Base-by-base conservation (phyloP, 2,113 vertebrate genomes). In the Motacilla tschutschensis region DNA sequence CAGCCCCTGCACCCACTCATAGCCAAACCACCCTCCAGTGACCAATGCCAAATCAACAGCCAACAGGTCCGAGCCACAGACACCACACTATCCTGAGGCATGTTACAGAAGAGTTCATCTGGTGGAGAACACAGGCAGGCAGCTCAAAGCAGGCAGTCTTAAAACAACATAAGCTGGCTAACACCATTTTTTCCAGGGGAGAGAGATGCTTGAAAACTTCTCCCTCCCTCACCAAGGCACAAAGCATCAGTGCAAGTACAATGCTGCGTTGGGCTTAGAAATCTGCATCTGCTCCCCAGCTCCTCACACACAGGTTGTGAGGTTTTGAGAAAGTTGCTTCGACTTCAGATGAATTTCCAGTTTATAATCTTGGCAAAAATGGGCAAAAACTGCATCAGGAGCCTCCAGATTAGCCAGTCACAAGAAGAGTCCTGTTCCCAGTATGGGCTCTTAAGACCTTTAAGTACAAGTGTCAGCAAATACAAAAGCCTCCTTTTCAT, bases 41-140 rank as follows among this genome's bases (percentile, higher is more conserved):
- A 58, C 22, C 2, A 3, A 16, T 2, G 8, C n/a, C n/a, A 58
- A 76, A 46, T 7, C 1, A 1, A 25, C n/a, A 46, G 36, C 21
- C 4, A 5, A 26, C 11, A 22, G 0, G 0, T 18, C 43, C 0
- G 0, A 81, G 62, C 35, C 4, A 4, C 26, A 75, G 47, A 47
- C 18, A 35, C 14, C 11, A 31, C 8, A 1, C 16, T 21, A 1
- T 8, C 51, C 66, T 35, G n/a, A 55, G 20, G 28, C 36, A 26
- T 3, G 8, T 7, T n/a, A 79, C 17, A 28, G 7, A 62, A 65
- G 46, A 36, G 12, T 24, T 67, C 29, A 36, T 48, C 31, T 48
- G 75, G 17, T 38, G 55, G 12, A 29, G 16, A 54, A 35, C 41
- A 72, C 8, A 58, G 47, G 58, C 46, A 82, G 29, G 29, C 35